Conservation (phyloP, 2,888 invertebrate genomes). For the Catonia carolina region DNA sequence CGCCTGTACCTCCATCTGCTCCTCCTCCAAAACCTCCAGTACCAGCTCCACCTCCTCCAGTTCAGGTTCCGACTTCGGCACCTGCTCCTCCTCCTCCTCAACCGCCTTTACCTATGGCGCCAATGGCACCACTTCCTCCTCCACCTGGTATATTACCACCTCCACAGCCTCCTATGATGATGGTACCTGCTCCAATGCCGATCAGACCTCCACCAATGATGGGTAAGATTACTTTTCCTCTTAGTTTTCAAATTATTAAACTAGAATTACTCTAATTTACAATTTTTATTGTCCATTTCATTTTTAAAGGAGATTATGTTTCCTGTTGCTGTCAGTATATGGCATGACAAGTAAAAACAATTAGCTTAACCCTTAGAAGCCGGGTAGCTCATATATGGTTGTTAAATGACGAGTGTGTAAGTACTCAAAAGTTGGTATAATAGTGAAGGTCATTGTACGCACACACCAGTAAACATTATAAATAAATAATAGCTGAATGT, state of each 20-base stretch:
- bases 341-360: too few relatives aligned
- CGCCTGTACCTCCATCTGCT: constrained; percentile 23
- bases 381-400: too few relatives aligned
- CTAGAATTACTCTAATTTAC: neutral
- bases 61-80: constrained; percentile 48
- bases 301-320: neutral
- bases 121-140: constrained; percentile 50
- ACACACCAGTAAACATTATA: too few relatives aligned
- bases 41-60: constrained; percentile 19
- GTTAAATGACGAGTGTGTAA: too few relatives aligned
- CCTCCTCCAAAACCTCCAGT: constrained; percentile 30
- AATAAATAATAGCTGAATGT: too few relatives aligned
- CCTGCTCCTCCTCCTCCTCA: constrained; percentile 36
- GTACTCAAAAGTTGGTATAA: too few relatives aligned
- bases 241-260: neutral
- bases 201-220: constrained; percentile 50
- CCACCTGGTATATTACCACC: constrained; percentile 45
- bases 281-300: neutral
- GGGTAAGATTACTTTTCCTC: constrained; percentile 42
- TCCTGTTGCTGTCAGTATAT: too few relatives aligned
- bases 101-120: constrained; percentile 30
- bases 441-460: too few relatives aligned
- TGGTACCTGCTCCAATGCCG: constrained; percentile 54
- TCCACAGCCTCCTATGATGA: constrained; percentile 54
- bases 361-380: too few relatives aligned